Base-by-base conservation (phyloP, 1,140 invertebrate genomes). In the Sitobion miscanthi region DNA sequence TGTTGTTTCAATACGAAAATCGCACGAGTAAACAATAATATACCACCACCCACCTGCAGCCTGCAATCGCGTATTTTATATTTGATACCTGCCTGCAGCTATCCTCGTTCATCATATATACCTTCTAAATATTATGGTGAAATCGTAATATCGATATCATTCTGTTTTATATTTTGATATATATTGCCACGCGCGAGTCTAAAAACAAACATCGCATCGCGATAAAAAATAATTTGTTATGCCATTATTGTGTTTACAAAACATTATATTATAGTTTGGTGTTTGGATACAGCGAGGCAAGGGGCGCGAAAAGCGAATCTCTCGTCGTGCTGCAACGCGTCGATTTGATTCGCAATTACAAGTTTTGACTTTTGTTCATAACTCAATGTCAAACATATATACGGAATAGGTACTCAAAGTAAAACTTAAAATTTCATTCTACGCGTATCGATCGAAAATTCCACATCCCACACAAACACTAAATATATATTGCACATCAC, bases 301-400 rank as follows among this genome's bases (percentile, higher is more conserved):
- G 11, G 30, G 62, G 14, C n/a, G 30, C 21, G n/a, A 17, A 77
- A 30, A n/a, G n/a, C n/a, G 30, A 17, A 77, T 77, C 30, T 77
- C 62, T n/a, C 20, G 20, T n/a, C 14, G 30, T 77, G 62, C 4
- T 35, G 17, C 30, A 77, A 77, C 62, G 30, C 4, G 62, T 77
- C 30, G 17, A 77, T 77, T 77, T n/a, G 4, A 35, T 77, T 77
- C 14, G n/a, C 11, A 77, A 77, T 77, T 77, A 77, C 62, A n/a
- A 77, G 62, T 77, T 77, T 77, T 17, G 62, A 77, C 30, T 77
- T 77, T 45, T 45, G 42, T 85, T 83, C 83, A 85, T 85, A 85
- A 85, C 38, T 85, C 83, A 85, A 45, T 85, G 83, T 85, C 83
- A 85, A 85, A 85, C 8, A 42, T 62, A 52, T 54, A 52, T 54